Evolutionary conservation across 2,888 invertebrate species (phyloP).

Genomic region (Steromphala cineraria): DNA sequence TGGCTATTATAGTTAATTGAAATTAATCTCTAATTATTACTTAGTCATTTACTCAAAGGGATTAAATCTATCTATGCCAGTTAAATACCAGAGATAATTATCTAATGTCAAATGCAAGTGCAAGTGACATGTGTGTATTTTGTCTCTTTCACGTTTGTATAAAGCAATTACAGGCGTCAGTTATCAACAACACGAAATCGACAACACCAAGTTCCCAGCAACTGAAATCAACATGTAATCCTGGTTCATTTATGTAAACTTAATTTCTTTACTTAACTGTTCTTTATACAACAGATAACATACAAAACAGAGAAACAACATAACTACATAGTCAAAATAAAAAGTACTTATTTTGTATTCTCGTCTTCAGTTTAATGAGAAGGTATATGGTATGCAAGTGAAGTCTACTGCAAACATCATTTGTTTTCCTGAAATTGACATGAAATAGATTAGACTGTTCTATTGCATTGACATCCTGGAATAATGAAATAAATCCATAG

Average conservation of each 20-base stretch:
- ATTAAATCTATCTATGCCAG: too few species aligned
- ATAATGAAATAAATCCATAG: not conserved
- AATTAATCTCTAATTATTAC: too few species aligned
- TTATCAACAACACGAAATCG: not conserved
- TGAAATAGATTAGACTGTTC: not conserved
- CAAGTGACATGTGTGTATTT: not conserved
- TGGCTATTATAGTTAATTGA: too few species aligned
- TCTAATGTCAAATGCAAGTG: conserved; percentile 2
- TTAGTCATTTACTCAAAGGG: too few species aligned
- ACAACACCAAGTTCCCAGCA: not conserved
- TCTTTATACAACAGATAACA: not conserved
- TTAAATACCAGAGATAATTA: not conserved
- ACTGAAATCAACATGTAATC: not conserved
- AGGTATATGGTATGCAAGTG: not conserved
- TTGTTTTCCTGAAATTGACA: not conserved
- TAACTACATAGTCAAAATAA: too few species aligned
- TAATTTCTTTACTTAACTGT: not conserved
- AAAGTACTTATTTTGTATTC: too few species aligned
- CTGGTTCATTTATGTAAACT: not conserved
- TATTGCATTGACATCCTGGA: not conserved
- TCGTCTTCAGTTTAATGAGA: not conserved
- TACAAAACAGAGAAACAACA: too few species aligned
- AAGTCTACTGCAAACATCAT: not conserved
- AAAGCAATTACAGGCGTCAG: not conserved
- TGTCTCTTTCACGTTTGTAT: not conserved